Conservation (phyloP, 2,888 invertebrate genomes). For the Nomada hirtipes region DNA sequence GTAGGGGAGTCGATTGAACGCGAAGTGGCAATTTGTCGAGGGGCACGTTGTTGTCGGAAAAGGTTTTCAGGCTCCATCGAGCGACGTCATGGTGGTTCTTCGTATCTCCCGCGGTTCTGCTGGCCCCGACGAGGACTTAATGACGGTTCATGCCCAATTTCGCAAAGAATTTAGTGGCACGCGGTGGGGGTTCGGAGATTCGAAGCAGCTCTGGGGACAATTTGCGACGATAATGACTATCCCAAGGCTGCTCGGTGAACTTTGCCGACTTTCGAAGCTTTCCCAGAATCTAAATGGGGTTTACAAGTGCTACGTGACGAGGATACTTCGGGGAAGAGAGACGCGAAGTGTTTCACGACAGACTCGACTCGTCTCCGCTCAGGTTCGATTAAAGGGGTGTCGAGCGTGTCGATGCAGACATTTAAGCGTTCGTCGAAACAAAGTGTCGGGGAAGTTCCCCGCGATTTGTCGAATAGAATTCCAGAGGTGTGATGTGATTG, state of each 20-base stretch:
- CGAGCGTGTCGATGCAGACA: slow-evolving; percentile 21
- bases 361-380: slow-evolving; percentile 13
- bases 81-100: neutral
- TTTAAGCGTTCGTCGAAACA: slow-evolving; percentile 14
- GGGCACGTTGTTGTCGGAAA: neutral
- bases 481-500: neutral
- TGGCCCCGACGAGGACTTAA: slow-evolving; percentile 26
- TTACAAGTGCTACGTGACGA: slow-evolving; percentile 58
- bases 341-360: slow-evolving; percentile 13
- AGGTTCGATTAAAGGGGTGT: slow-evolving; percentile 38
- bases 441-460: slow-evolving; percentile 6
- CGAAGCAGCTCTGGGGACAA: slow-evolving; percentile 39
- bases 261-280: slow-evolving; percentile 52
- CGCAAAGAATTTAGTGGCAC: slow-evolving; percentile 34
- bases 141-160: slow-evolving; percentile 38
- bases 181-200: slow-evolving; percentile 3
- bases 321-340: slow-evolving; percentile 30
- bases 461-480: neutral
- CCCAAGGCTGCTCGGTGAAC: slow-evolving; percentile 44
- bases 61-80: slow-evolving; percentile 1
- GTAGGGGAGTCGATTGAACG: neutral
- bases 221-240: slow-evolving; percentile 54
- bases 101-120: neutral
- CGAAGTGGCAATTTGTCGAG: slow-evolving; percentile 8
- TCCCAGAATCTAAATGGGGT: slow-evolving; percentile 55